Conservation (phyloP, 1,140 invertebrate species). For the Hormaphis cornu region DNA sequence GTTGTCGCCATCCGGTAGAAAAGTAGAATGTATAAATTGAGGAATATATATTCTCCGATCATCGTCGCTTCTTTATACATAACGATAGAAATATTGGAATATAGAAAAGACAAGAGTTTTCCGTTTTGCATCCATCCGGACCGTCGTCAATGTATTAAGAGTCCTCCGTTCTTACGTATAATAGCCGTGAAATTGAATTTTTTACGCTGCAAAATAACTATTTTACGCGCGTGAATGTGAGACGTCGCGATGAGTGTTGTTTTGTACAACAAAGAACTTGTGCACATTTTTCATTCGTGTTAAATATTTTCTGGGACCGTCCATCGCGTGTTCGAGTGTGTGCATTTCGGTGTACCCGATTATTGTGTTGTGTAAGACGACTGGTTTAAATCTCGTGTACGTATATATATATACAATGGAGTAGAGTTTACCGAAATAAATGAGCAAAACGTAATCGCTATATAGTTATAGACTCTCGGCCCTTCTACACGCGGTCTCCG, state of each 20-base stretch:
- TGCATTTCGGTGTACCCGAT: not conserved
- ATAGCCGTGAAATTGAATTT: not conserved
- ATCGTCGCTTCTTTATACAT: no score
- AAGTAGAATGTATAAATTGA: no score
- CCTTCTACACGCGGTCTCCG: not conserved
- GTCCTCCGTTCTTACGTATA: not conserved
- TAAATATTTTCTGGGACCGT: not conserved
- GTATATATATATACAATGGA: no score
- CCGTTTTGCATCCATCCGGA: no score
- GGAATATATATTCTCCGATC: no score
- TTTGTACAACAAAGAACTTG: not conserved
- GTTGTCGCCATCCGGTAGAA: no score
- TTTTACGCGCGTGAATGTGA: not conserved
- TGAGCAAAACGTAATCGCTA: not conserved
- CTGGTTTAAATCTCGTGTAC: no score
- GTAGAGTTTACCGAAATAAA: conserved; percentile 5
- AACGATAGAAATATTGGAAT: no score
- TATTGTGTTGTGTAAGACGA: not conserved
- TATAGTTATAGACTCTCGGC: not conserved
- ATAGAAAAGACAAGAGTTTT: no score
- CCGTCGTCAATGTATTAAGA: no score
- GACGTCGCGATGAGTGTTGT: not conserved
- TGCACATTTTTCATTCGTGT: not conserved
- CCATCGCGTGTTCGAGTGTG: not conserved
- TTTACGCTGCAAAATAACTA: not conserved